Evolutionary conservation across 1,140 invertebrate genomes (phyloP).

Genomic region (Gyrodactylus salaris): DNA sequence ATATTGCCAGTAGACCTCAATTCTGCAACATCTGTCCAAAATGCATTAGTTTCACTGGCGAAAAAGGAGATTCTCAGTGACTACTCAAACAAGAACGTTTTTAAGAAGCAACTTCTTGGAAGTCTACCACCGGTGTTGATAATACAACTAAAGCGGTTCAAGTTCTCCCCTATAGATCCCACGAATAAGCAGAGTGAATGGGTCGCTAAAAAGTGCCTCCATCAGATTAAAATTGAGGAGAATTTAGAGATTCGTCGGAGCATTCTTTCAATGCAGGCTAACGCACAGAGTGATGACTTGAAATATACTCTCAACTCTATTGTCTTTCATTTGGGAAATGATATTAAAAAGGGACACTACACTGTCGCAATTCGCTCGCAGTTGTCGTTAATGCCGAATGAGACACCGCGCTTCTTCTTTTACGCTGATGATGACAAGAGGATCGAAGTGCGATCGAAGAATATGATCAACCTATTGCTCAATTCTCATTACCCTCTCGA

Average conservation of each 20-base stretch:
- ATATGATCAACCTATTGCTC: neutral
- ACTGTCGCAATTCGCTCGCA: neutral
- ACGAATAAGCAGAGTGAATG: neutral
- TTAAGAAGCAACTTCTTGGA: neutral
- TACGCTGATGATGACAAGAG: neutral
- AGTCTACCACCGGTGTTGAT: neutral
- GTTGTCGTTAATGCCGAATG: neutral
- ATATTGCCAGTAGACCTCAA: neutral
- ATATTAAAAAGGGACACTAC: neutral
- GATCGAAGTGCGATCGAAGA: neutral
- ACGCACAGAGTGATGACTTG: neutral
- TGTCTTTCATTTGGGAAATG: neutral
- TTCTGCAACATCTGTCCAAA: neutral
- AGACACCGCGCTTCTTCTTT: neutral
- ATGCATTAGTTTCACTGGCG: neutral
- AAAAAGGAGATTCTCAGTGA: neutral
- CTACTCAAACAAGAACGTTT: neutral
- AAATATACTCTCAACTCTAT: neutral
- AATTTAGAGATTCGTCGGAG: neutral
- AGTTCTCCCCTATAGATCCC: neutral
- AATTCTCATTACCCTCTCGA: neutral
- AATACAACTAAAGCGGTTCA: neutral
- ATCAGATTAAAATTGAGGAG: neutral
- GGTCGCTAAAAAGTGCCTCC: neutral
- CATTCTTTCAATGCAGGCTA: neutral